Evolutionary conservation across 1,140 invertebrate genomes (phyloP), one percentile per base, ranked within the genome.

Genomic region (Chlorops oryzae): DNA sequence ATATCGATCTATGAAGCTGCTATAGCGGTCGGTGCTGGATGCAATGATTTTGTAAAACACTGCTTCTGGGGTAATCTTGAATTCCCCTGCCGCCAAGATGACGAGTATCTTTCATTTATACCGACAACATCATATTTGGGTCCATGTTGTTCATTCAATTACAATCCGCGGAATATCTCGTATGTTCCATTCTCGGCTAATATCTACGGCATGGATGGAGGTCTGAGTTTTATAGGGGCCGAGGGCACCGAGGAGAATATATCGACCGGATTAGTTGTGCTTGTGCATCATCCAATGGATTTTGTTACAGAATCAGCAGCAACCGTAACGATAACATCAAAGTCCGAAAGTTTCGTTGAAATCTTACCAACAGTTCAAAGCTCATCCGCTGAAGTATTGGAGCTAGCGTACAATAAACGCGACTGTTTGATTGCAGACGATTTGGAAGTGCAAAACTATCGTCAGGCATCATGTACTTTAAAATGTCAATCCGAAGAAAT

Each of bases 131-230:
- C 64, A 1, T 68, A 51, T 27, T 41, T 70, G 18, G 67, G 67
- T 5, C 63, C 63, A 22, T 70, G 67, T 39, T 70, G 67, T 55
- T 68, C 67, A 35, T 70, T 70, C 22, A 70, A 70, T 52, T 70
- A 70, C 39, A 70, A 70, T 54, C 67, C 67, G 0, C 55, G 59
- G 18, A 70, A 70, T 54, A 27, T 51, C 28, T 70, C 64, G 20
- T 70, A 61, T 37, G 59, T 70, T 23, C 67, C 67, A 17, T 70
- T 70, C 38, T 65, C 67, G 5, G 52, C 67, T 9, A 70, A 70
- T 28, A 65, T 65, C n/a, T 70, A 65, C 25, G 67, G 67, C 42
- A 61, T 70, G 52, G 61, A 70, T 12, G 67, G 67, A 0, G 67
- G 67, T 0, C 41, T 70, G 15, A 65, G 53, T 1, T 55, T 70